Percentiles rank a stretch among this genome's conserved stretches.
Evolutionary conservation across 2,888 invertebrate species (phyloP).

Genomic region (Ichneumon xanthorius): DNA sequence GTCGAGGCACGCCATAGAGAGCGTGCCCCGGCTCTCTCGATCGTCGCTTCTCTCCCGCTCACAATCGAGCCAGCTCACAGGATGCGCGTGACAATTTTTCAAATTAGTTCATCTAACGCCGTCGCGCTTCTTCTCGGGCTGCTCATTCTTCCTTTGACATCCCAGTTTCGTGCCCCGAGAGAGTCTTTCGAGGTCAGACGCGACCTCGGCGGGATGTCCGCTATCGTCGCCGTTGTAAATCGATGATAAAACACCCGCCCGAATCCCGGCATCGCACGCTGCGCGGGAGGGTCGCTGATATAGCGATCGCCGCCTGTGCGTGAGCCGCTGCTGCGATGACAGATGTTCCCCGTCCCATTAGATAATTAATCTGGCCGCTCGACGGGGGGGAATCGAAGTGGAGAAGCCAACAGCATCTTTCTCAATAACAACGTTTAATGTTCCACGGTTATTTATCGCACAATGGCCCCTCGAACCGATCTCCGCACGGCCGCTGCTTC

Average conservation of each 20-base stretch:
- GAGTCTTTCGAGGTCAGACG: conserved; percentile 60
- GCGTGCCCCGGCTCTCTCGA: conserved; percentile 48
- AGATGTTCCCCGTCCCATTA: conserved; percentile 83
- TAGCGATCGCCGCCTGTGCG: conserved; percentile 60
- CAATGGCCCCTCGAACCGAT: conserved; percentile 4
- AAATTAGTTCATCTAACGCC: conserved; percentile 74
- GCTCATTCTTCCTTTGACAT: conserved; percentile 24
- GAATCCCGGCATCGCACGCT: conserved; percentile 23
- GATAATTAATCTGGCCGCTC: conserved; percentile 81
- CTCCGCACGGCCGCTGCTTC: conserved; percentile 17
- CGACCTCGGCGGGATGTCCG: neutral
- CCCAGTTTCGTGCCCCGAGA: conserved; percentile 49
- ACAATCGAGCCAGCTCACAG: conserved; percentile 73
- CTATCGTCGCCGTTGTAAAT: neutral
- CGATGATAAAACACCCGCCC: conserved; percentile 8
- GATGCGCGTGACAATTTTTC: conserved; percentile 82
- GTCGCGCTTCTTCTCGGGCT: conserved; percentile 11
- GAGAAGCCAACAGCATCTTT: conserved; percentile 2
- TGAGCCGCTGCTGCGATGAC: conserved; percentile 76
- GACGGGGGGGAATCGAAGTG: conserved; percentile 28
- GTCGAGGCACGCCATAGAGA: conserved; percentile 71
- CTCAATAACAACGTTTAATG: conserved; percentile 23
- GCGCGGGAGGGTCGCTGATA: conserved; percentile 62
- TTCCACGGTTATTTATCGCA: conserved; percentile 52
- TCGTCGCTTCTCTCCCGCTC: neutral